These are phyloP conservation scores for Drosophila setosimentum DNA, from an alignment of 2,888 invertebrate species.

Conservation along the genomic window DNA sequence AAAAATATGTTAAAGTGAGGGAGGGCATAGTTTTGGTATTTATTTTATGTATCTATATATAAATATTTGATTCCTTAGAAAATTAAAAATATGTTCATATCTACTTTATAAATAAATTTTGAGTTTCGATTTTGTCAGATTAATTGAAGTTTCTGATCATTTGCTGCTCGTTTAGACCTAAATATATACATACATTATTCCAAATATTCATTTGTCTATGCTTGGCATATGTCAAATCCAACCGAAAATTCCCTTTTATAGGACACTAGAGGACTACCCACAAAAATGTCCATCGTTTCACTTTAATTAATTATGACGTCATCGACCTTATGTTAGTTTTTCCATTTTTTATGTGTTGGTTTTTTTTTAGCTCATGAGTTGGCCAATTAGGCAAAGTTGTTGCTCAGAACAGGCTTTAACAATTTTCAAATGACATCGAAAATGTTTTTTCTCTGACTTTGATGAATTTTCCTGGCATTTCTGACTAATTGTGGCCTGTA, in stretches of 20 bases:
- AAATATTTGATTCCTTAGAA: background rate
- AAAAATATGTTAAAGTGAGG: too few species aligned
- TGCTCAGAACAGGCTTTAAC: constrained; percentile 33
- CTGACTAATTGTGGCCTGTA: constrained; percentile 15
- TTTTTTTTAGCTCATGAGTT: constrained; percentile 14
- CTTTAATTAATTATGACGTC: constrained; percentile 66
- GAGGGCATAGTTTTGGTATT: background rate
- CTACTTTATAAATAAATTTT: background rate
- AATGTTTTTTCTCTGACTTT: constrained; percentile 70
- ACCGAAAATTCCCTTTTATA: background rate
- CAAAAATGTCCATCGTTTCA: constrained; percentile 21
- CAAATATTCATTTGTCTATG: fast-evolving
- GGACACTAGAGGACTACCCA: background rate
- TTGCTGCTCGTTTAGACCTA: too few species aligned
- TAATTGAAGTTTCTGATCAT: too few species aligned
- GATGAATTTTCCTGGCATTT: constrained; percentile 53
- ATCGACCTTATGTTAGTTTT: constrained; percentile 26
- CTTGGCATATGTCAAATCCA: background rate
- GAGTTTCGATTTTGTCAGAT: background rate
- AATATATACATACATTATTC: background rate
- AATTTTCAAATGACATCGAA: constrained; percentile 63
- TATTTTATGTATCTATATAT: background rate
- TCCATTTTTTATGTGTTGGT: constrained; percentile 1
- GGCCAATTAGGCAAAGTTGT: constrained; percentile 51
- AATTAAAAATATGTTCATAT: background rate